Base-by-base conservation (phyloP, 2,797 vertebrate species). In the Crenichthys baileyi region DNA sequence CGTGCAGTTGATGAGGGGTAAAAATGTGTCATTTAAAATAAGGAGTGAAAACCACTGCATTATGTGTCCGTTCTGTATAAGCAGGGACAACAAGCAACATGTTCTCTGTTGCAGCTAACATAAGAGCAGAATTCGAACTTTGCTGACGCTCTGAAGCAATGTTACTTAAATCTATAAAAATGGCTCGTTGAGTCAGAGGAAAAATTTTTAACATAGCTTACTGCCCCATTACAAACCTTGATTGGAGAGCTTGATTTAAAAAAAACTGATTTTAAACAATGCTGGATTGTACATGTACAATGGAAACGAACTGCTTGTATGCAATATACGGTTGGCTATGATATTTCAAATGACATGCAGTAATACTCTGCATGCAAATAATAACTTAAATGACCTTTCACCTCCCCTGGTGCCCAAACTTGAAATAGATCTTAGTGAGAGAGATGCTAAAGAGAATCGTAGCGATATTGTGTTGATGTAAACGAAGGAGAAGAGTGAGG, bases 1-100 rank as follows among this genome's bases (percentile, higher is more conserved):
- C 76, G 65, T 72, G 46, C 60, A 81, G 85, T 85, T 83, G 86
- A 93, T 83, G 83, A 88, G 81, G 75, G 76, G 73, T 80, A 72
- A 87, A 73, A 84, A 87, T 80, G 29, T 86, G 83, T 79, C 83
- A 86, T 89, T 79, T 39, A 61, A 63, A 73, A 74, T 73, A 88
- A 77, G n/a, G 31, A 60, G 61, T 24, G 29, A 75, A 78, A 71
- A 73, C 18, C 24, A 1, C 55, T 67, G 61, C 41, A 61, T 75
- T 20, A 3, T 75, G 39, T 70, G 79, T 84, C 77, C 50, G 39
- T 76, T 79, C 81, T 84, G 80, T 79, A 83, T 61, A 48, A 82
- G 60, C 75, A 81, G 63, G 76, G 39, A 71, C 31, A 72, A 44
- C 58, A 77, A 77, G 77, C 44, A 68, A 74, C 60, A 77, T 80